Evolutionary conservation across 2,888 invertebrate genomes (phyloP), one percentile per base, ranked within the genome.

Genomic region (Caenorhabditis becei): DNA sequence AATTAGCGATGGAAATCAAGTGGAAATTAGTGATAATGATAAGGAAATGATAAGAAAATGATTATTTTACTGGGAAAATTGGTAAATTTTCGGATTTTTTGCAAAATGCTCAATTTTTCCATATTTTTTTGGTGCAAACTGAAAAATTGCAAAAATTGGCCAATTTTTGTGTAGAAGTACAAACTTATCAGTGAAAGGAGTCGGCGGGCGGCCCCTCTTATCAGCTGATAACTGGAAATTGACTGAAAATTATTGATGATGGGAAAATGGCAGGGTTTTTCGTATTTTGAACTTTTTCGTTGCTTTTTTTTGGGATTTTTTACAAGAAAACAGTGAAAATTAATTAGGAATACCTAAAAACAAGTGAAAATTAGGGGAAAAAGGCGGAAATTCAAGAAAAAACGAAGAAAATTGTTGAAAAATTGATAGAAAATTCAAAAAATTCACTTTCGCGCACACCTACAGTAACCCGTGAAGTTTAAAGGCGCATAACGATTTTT

Each of bases 191-290:
- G 65, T 65, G 59, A 65, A 20, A 58, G 18, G 18, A 16, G 16
- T 1, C 37, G 58, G 53, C 74, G 74, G 74, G 65, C 58, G 65
- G 65, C n/a, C n/a, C 59, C 56, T 62, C 16, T 72, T 72, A 74
- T 65, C 74, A 74, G 74, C 66, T 74, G 74, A 59, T 63, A 53
- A 37, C 26, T 11, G 44, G 37, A 41, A 44, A 32, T 56, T 47
- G 59, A 37, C 51, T 58, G 11, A 24, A 51, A 70, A 59, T 59
- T 59, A 61, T 51, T 59, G 58, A 69, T 59, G 59, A 28, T 28
- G 26, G 24, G 24, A 18, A n/a, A n/a, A n/a, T n/a, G n/a, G n/a
- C n/a, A n/a, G n/a, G n/a, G 8, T 49, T 49, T 49, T 20, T 51
- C 51, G 51, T 11, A 24, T 51, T 51, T 51, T 49, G 1, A 20